A percentile compares a stretch with the other conserved stretches of the same genome.
Evolutionary conservation across 2,888 invertebrate species (phyloP).

Genomic region (Eledona agricola): DNA sequence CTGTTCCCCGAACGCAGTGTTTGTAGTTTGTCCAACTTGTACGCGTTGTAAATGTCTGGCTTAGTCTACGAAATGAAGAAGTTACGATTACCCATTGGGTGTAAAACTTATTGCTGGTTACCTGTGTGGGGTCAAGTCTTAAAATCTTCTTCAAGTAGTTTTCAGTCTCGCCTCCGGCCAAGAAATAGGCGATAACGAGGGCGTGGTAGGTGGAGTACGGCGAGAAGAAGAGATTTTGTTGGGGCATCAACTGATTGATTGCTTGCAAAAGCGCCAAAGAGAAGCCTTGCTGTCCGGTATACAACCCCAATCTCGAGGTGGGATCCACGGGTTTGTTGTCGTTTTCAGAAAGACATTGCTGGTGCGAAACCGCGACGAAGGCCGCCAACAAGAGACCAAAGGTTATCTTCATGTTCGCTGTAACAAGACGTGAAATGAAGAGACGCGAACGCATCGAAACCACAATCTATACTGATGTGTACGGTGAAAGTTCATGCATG

Average conservation of each 20-base stretch:
- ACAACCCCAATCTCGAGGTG: constrained; percentile 61
- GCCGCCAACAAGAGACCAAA: constrained; percentile 53
- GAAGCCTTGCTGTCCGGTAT: constrained; percentile 72
- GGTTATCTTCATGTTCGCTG: constrained; percentile 61
- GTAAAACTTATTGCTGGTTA: constrained; percentile 50
- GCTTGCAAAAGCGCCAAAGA: constrained; percentile 75
- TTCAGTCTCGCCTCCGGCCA: constrained; percentile 78
- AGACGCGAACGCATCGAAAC: constrained; percentile 12
- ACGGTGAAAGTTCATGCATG: constrained; percentile 50
- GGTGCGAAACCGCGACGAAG: constrained; percentile 36
- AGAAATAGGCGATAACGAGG: constrained; percentile 80
- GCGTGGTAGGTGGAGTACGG: constrained; percentile 88
- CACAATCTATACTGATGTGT: constrained; percentile 8
- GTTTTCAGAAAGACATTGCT: constrained; percentile 65
- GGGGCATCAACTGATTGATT: constrained; percentile 70
- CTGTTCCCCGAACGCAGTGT: constrained; percentile 64
- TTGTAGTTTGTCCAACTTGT: constrained; percentile 73
- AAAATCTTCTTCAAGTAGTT: constrained; percentile 70
- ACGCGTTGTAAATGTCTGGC: constrained; percentile 76
- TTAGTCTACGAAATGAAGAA: constrained; percentile 66
- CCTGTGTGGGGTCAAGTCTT: constrained; percentile 67
- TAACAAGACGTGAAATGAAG: constrained; percentile 11
- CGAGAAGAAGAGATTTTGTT: constrained; percentile 86
- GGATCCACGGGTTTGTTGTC: constrained; percentile 52
- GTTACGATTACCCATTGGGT: too few relatives aligned